Conservation (phyloP, 1,140 invertebrate species). For the Drosophila pseudoobscura region DNA sequence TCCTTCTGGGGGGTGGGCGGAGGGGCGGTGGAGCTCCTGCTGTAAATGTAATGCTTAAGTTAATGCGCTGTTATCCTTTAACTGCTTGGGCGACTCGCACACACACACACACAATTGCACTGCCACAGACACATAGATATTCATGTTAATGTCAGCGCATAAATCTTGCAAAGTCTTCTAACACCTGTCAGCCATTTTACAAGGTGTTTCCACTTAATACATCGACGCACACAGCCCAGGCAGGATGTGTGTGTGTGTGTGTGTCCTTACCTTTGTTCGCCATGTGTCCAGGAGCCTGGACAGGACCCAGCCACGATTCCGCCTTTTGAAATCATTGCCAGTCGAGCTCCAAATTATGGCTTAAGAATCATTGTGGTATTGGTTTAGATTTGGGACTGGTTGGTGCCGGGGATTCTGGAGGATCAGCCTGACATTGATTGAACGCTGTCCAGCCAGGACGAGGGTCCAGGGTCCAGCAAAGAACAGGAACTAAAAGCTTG, state of each 20-base stretch:
- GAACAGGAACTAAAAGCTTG: conserved; percentile 35
- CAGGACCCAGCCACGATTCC: not conserved
- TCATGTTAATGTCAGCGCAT: conserved; percentile 81
- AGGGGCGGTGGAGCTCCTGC: conserved; percentile 3
- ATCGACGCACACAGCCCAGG: conserved; percentile 38
- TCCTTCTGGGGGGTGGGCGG: no score
- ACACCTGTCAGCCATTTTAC: conserved; percentile 81
- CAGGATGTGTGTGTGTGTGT: conserved; percentile 24
- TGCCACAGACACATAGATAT: conserved; percentile 56
- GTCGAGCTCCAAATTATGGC: conserved; percentile 56
- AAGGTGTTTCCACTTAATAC: conserved; percentile 82
- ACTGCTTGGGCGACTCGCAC: conserved; percentile 66
- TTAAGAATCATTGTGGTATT: conserved; percentile 9
- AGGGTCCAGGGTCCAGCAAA: not conserved
- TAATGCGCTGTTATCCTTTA: conserved; percentile 81
- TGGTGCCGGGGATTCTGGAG: not conserved
- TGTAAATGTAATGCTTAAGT: conserved; percentile 77
- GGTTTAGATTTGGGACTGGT: not conserved
- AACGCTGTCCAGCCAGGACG: conserved; percentile 66
- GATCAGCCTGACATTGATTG: conserved; percentile 68
- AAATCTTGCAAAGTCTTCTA: conserved; percentile 82
- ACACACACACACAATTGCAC: conserved; percentile 40
- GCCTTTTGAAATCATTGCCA: conserved; percentile 39
- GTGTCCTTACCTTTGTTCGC: conserved; percentile 67
- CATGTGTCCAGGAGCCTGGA: conserved; percentile 65